These are phyloP conservation scores for Allygus modestus DNA, from an alignment of 2,888 invertebrate genomes.

Conservation along the genomic window DNA sequence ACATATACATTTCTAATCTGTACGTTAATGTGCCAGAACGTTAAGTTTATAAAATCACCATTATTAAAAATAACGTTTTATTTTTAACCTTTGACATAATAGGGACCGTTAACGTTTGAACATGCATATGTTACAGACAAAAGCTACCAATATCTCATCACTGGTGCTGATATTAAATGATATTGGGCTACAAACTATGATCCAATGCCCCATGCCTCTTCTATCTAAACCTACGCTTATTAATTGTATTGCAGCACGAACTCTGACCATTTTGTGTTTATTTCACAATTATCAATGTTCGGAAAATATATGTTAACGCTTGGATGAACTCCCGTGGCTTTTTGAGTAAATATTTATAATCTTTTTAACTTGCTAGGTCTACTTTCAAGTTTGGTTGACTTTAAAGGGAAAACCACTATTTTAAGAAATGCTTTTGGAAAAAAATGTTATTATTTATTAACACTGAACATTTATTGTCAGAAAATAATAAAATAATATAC, in stretches of 20 bases:
- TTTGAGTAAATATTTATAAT: neutral
- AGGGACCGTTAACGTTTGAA: too few species aligned
- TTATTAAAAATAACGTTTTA: too few species aligned
- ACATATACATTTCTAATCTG: too few species aligned
- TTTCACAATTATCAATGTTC: neutral
- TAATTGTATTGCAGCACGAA: neutral
- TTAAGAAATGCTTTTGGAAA: neutral
- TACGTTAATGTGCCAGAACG: too few species aligned
- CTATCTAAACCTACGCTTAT: neutral
- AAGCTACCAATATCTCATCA: neutral
- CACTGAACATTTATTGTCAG: neutral
- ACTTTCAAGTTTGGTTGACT: neutral
- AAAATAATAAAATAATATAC: too few species aligned
- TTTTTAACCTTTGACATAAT: too few species aligned
- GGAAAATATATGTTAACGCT: neutral
- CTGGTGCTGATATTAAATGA: neutral
- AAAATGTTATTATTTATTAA: neutral
- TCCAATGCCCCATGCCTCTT: neutral
- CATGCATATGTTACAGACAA: neutral
- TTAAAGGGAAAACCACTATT: neutral
- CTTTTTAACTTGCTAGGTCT: neutral
- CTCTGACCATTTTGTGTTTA: neutral
- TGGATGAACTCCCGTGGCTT: too few species aligned
- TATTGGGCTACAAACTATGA: constrained; percentile 19
- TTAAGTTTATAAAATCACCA: too few species aligned